Evolutionary conservation across 2,888 invertebrate species (phyloP), one percentile per base, ranked within the genome.

Genomic region (Metallyticus violacea): DNA sequence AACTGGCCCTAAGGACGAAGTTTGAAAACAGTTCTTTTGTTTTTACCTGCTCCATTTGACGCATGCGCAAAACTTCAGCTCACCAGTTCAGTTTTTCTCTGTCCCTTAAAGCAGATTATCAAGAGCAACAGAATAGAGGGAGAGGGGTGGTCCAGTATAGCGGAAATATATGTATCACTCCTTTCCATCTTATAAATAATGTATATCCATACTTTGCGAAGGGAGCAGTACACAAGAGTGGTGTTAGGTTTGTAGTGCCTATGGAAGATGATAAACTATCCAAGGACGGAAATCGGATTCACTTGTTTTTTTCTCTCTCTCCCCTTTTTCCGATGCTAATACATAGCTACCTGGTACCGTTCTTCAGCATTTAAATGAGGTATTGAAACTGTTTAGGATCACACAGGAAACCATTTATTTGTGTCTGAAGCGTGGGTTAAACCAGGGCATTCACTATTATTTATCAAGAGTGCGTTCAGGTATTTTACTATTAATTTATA

Each of bases 111-210:
- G 40, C 40, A 62, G 40, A 62, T 62, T 62, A 62, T 62, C 40
- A 62, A 62, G 15, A 62, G 40, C 40, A 62, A 62, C 40, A 62
- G 22, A 62, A 29, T 6, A 29, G 22, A 62, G 22, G 40, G 40
- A 22, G 40, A 62, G 40, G 40, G 40, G 40, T 62, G n/a, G n/a
- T n/a, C n/a, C 40, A 3, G 22, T 62, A 62, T 22, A 9, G 40
- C 78, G 85, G 76, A 85, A 80, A 85, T 85, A 85, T 28, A 85
- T 85, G 85, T 85, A 85, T 85, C 85, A 81, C 76, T 80, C 81
- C 79, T 76, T 85, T 81, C 81, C 76, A 80, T 85, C 85, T 85
- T 81, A 85, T 85, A 85, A 85, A 85, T 85, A 85, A 85, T 85
- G 85, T 80, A 85, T 85, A 76, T 84, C 81, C 76, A 62, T 62